Conservation (phyloP, 2,113 vertebrate species). For the Prionailurus bengalensis region DNA sequence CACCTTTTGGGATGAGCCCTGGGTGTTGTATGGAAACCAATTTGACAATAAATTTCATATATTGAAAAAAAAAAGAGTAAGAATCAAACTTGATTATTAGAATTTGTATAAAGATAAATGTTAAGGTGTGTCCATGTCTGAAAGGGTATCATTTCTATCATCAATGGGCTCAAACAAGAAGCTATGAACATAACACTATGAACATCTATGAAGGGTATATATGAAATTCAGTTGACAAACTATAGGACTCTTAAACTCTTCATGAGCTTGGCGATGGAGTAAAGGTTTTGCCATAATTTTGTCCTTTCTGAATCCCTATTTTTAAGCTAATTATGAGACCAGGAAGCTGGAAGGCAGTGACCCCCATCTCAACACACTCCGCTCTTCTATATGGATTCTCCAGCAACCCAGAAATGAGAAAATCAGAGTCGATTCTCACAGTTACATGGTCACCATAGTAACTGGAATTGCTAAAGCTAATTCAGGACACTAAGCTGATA, state of each 20-base stretch:
- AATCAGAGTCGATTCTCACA: constrained; percentile 3
- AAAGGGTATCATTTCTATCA: not conserved
- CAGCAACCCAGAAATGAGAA: not conserved
- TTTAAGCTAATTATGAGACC: not conserved
- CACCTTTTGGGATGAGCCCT: too few species aligned
- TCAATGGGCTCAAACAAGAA: not conserved
- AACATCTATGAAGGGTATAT: not conserved
- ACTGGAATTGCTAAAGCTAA: not conserved
- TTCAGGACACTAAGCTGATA: not conserved
- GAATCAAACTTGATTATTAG: not conserved
- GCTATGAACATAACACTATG: not conserved
- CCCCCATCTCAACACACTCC: not conserved
- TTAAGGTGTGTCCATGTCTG: not conserved
- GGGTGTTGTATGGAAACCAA: too few species aligned
- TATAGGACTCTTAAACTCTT: not conserved
- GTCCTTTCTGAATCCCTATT: not conserved
- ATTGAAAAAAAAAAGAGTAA: not conserved
- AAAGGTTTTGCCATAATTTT: not conserved
- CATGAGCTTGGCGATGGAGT: not conserved
- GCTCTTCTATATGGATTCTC: not conserved
- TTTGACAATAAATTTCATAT: too few species aligned
- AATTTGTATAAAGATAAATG: not conserved
- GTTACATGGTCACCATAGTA: constrained; percentile 6
- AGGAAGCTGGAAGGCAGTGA: not conserved
- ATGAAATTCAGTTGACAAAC: not conserved